Percentiles rank a stretch among this genome's conserved stretches.
Conservation (phyloP, 1,140 invertebrate genomes). For the Drosophila pseudoananassae region DNA sequence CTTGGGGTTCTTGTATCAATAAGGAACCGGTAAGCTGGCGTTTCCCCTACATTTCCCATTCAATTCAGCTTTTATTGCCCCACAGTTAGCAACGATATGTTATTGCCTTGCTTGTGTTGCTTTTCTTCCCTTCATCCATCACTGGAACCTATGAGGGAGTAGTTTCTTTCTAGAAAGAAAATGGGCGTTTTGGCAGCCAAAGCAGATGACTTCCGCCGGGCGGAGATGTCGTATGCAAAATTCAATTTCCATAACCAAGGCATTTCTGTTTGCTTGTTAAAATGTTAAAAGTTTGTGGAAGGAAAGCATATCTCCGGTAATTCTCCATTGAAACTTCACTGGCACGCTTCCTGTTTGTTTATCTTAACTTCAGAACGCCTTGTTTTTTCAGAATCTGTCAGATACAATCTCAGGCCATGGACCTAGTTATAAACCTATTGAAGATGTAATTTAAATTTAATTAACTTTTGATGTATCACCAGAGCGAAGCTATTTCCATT, state of each 20-base stretch:
- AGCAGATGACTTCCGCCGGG: neutral
- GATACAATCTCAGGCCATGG: neutral
- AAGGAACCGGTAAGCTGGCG: constrained; percentile 10
- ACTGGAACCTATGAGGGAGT: neutral
- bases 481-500: neutral
- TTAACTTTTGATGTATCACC: neutral
- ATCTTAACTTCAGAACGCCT: neutral
- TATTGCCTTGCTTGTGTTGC: constrained; percentile 2
- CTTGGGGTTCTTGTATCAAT: neutral
- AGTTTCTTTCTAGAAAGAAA: constrained; percentile 1
- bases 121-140: constrained; percentile 7
- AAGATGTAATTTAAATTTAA: neutral
- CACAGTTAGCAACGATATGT: neutral
- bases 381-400: neutral
- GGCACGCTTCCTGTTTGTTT: constrained; percentile 12
- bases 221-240: constrained; percentile 3
- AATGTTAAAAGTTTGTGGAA: neutral
- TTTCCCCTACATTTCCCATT: constrained; percentile 17
- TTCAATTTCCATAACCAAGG: constrained; percentile 1
- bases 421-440: neutral
- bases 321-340: neutral
- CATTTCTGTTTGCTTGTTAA: constrained; percentile 3
- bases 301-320: constrained; percentile 8
- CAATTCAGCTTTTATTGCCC: constrained; percentile 7
- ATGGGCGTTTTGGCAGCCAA: neutral